Conservation (phyloP, 2,888 invertebrate genomes). For the Volucella zonaria region DNA sequence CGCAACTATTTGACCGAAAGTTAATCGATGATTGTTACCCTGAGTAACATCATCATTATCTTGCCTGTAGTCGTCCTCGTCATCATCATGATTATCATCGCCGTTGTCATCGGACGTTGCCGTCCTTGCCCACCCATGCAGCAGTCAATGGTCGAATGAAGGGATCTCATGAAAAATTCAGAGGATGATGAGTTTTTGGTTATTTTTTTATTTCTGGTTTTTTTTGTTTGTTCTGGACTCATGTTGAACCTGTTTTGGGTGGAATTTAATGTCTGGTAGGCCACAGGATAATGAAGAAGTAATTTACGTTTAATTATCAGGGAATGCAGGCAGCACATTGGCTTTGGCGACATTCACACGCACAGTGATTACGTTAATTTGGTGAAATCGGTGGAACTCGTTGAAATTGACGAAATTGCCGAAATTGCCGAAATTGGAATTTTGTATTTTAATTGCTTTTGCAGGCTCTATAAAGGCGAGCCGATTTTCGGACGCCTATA, state of each 20-base stretch:
- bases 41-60: constrained; percentile 26
- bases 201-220: neutral
- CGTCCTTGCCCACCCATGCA: neutral
- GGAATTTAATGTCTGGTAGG: constrained; percentile 25
- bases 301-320: constrained; percentile 67
- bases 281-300: constrained; percentile 56
- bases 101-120: neutral
- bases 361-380: constrained; percentile 63
- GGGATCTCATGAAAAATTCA: constrained; percentile 56
- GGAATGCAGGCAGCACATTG: constrained; percentile 19
- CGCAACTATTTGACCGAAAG: constrained; percentile 70
- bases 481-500: neutral
- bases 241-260: neutral
- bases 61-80: no score
- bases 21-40: constrained; percentile 68
- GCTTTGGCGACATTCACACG: constrained; percentile 42
- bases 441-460: constrained; percentile 69
- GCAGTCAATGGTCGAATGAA: constrained; percentile 19
- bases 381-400: neutral
- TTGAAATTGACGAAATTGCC: no score
- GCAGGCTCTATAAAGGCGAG: constrained; percentile 33
- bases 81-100: constrained; percentile 31
- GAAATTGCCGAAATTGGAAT: constrained; percentile 51
- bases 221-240: constrained; percentile 16
- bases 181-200: constrained; percentile 11